Base-by-base conservation (phyloP, 2,888 invertebrate genomes). In the Dryomyza anilis region DNA sequence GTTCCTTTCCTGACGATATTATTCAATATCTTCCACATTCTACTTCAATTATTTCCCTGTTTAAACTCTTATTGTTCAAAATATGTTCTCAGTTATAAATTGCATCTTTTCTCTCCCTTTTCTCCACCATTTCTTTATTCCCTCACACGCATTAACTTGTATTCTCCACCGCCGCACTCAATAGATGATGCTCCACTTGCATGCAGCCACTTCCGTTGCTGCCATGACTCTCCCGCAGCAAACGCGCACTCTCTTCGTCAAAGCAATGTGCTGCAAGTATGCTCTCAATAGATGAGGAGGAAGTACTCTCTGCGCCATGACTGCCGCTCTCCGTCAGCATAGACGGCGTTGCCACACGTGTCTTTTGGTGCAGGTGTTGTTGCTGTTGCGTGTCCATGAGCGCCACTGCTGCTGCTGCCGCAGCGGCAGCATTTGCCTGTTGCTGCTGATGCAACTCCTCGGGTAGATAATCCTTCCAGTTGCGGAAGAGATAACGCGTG, bases 381-480 rank as follows among this genome's bases (percentile, higher is more conserved):
- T n/a, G 27, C 27, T 56, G 56, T 19, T 30, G 58, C 12, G 25
- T 27, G 10, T 43, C 43, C 16, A 57, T 43, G 7, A 29, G 43
- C 25, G 57, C 43, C 8, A 43, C 57, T n/a, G 57, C 57, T n/a
- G 43, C 57, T 12, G 69, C 69, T 5, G 73, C 71, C 5, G 71
- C 73, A 6, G 71, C 69, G 1, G 70, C 72, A 8, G 70, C 72
- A 21, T 69, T 71, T 23, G 73, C 71, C 61, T 70, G 70, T 43
- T 72, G 64, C n/a, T n/a, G n/a, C 16, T 72, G 68, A 45, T 76
- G 74, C 56, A 85, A 84, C 64, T 91, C 83, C 68, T 91, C 91
- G 0, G 93, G 94, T 39, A 96, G 85, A 79, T 96, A 94, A 78
- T 95, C 94, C 82, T 95, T 95, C 95, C 95, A 96, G 78, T 94